A percentile compares a stretch with the other conserved stretches of the same genome.
Conservation (phyloP, 2,888 invertebrate genomes). For the Pristionchus entomophagus region DNA sequence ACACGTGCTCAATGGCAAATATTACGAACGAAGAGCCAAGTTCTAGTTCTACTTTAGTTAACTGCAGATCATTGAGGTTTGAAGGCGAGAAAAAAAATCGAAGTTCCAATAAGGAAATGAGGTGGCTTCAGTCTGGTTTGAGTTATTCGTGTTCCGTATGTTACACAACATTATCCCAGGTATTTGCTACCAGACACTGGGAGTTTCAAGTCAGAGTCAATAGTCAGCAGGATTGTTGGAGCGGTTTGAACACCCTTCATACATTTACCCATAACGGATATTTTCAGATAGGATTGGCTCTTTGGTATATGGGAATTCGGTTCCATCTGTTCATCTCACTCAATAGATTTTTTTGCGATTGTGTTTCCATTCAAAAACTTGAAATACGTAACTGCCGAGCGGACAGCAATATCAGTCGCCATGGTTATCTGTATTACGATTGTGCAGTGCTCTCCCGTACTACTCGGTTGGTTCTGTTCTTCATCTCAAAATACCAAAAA, state of each 20-base stretch:
- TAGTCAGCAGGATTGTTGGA: background rate
- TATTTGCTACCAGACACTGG: background rate
- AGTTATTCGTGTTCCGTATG: too few species aligned
- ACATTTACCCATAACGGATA: too few species aligned
- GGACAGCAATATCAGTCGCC: too few species aligned
- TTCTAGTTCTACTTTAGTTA: too few species aligned
- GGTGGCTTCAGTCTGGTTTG: background rate
- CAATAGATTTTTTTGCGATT: too few species aligned
- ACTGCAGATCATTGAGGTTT: background rate
- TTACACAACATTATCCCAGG: too few species aligned
- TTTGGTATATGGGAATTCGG: too few species aligned
- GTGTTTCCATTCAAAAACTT: background rate
- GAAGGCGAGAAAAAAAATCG: background rate
- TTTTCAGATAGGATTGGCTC: background rate
- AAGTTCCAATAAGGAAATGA: background rate
- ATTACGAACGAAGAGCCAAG: background rate
- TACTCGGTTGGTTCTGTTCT: too few species aligned
- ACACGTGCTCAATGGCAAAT: background rate
- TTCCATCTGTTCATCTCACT: too few species aligned
- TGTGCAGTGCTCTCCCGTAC: background rate
- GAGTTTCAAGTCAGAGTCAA: background rate
- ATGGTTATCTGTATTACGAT: background rate
- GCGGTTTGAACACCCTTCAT: too few species aligned
- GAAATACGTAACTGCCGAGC: background rate
- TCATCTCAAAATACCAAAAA: too few species aligned